Conservation (phyloP, 2,888 invertebrate species). For the Baccha elongata region DNA sequence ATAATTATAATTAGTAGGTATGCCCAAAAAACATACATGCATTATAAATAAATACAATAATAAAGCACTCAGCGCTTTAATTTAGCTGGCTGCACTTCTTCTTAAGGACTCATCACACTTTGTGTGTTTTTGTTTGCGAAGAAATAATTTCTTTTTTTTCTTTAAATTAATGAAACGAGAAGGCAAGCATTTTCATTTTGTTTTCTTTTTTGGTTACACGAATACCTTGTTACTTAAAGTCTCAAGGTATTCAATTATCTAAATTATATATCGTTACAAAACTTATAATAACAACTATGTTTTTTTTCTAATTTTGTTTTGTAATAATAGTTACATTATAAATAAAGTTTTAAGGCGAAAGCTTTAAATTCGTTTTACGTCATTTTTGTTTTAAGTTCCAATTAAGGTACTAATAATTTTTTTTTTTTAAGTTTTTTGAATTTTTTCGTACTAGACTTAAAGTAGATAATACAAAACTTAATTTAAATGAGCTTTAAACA, state of each 20-base stretch:
- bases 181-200: conserved; percentile 44
- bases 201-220: conserved; percentile 14
- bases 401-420: conserved; percentile 11
- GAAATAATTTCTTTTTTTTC: not conserved
- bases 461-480: conserved; percentile 10
- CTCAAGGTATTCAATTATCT: conserved; percentile 8
- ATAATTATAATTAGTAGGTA: conserved; percentile 31
- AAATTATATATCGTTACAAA: conserved; percentile 8
- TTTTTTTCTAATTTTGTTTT: not conserved
- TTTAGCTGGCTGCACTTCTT: conserved; percentile 36
- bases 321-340: conserved; percentile 16
- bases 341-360: conserved; percentile 36
- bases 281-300: conserved; percentile 6
- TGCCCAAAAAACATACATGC: not conserved
- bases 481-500: conserved; percentile 26
- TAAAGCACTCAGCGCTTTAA: conserved; percentile 48
- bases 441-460: conserved; percentile 45
- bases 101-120: conserved; percentile 37
- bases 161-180: conserved; percentile 21
- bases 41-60: conserved; percentile 31
- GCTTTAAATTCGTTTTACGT: conserved; percentile 58
- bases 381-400: conserved; percentile 22
- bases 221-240: conserved; percentile 8
- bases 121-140: conserved; percentile 1
- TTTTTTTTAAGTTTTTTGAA: conserved; percentile 34